phyloP scores from a whole-genome alignment of 2,797 vertebrate species.

The Cryptoprocta ferox region DNA sequence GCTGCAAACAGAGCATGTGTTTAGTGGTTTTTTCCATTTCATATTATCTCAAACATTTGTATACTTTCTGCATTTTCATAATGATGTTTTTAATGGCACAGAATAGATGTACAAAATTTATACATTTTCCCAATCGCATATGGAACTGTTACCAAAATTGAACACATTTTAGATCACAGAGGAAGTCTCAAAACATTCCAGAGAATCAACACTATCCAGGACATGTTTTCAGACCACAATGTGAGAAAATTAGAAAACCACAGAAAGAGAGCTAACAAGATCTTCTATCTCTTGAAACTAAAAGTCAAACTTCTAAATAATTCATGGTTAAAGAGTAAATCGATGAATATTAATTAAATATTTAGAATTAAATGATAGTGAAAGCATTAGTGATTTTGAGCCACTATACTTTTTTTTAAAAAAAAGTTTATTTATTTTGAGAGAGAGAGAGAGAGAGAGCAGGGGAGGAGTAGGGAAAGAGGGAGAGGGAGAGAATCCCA shows the following conservation, averaged over 20 bases:
- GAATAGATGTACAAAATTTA: constrained; percentile 32
- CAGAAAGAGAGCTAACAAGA: constrained; percentile 17
- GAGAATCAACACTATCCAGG: background rate
- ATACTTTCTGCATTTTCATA: constrained; percentile 64
- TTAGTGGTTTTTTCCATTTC: constrained; percentile 37
- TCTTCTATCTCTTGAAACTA: background rate
- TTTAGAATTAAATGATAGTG: constrained; percentile 31
- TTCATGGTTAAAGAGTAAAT: constrained; percentile 46
- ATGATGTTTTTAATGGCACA: constrained; percentile 51
- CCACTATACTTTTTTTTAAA: background rate
- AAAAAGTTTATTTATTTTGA: no score
- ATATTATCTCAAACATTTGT: constrained; percentile 34
- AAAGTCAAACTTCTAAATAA: constrained; percentile 68
- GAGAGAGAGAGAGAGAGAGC: no score
- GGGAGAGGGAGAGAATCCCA: no score
- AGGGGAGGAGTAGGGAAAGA: no score
- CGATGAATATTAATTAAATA: constrained; percentile 66
- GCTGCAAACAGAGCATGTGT: background rate
- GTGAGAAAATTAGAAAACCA: constrained; percentile 28
- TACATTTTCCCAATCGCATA: constrained; percentile 15
- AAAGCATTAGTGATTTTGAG: constrained; percentile 46
- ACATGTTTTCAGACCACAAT: background rate
- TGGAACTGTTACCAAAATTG: constrained; percentile 30
- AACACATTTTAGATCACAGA: constrained; percentile 31
- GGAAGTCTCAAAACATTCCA: constrained; percentile 39